Evolutionary conservation across 2,113 vertebrate species (phyloP).

Genomic region (Vanacampus margaritifer): DNA sequence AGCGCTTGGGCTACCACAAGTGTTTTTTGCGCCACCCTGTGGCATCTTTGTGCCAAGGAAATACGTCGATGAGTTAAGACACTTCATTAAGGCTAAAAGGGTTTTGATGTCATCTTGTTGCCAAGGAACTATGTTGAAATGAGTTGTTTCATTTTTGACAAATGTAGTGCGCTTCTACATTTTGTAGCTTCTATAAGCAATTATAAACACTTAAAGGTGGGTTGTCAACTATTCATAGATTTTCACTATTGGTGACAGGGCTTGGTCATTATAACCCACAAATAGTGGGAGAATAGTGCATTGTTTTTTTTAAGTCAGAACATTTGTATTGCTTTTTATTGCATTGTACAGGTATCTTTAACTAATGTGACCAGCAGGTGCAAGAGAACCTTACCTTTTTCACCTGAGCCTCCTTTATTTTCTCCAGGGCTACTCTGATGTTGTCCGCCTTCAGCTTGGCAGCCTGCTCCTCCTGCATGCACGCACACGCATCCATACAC

Average conservation of each 20-base stretch:
- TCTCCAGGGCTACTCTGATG: constrained; percentile 89
- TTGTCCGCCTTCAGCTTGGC: constrained; percentile 85
- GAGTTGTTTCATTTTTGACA: neutral
- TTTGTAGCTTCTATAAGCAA: no score
- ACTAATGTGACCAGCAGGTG: neutral
- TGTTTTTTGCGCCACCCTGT: no score
- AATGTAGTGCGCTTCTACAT: neutral
- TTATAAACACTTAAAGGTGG: neutral
- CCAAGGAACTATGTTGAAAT: neutral
- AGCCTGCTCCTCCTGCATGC: constrained; percentile 59
- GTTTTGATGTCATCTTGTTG: no score
- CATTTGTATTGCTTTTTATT: neutral
- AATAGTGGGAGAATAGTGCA: neutral
- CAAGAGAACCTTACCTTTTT: constrained; percentile 80
- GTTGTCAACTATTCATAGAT: neutral
- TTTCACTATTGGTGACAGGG: neutral
- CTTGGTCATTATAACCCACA: neutral
- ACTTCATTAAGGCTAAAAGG: no score
- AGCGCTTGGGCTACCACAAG: no score
- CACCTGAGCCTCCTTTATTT: constrained; percentile 95
- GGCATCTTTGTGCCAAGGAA: no score
- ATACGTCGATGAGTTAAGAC: no score
- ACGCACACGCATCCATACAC: constrained; percentile 23
- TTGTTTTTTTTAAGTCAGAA: neutral
- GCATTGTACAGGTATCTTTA: neutral